Base-by-base conservation (phyloP, 2,888 invertebrate genomes). In the Dasysyrphus tricinctus region DNA sequence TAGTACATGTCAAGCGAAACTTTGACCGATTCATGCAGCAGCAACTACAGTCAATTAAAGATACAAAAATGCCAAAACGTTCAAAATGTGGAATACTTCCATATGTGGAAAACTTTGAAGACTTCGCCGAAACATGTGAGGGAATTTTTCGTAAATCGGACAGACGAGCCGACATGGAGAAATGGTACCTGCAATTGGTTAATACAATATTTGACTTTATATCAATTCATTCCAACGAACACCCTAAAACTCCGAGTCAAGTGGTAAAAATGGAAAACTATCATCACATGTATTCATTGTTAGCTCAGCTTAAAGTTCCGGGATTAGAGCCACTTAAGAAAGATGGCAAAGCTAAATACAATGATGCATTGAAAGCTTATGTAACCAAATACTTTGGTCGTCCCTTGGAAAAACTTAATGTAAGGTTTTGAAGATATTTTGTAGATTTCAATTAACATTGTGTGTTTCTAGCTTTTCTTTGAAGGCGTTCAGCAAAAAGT, bases 231-330 rank as follows among this genome's bases (percentile, higher is more conserved):
- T 95, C 97, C 0, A 93, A 93, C 73, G 97, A 98, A 90, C 97
- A 98, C 92, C 95, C 96, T 88, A 98, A 98, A 93, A 98, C 98
- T 16, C 99, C 99, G 6, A 95, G 96, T 67, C 97, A 97, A 93
- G 98, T 98, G 57, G 95, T 98, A 67, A 96, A 97, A 93, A 97
- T 98, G 96, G 97, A 99, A 94, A 99, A 99, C 93, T 99, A 97
- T 93, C 99, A 99, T 94, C 96, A 97, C 90, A 95, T 99, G 92
- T 96, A 97, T 92, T 97, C 96, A 57, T 93, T 97, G 88, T 93
- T 99, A 88, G 97, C 97, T 8, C 96, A 97, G 91, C 93, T 98
- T 89, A 99, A 99, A 93, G 97, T 98, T 89, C 93, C 96, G 9
- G 97, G 97, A 88, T 93, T 99, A 91, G 99, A 99, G 91, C 93